Percentiles rank a stretch among this genome's conserved stretches.
Evolutionary conservation across 64 coral and sea anemone species (phyloP).

Genomic region (Anthopleura sola): DNA sequence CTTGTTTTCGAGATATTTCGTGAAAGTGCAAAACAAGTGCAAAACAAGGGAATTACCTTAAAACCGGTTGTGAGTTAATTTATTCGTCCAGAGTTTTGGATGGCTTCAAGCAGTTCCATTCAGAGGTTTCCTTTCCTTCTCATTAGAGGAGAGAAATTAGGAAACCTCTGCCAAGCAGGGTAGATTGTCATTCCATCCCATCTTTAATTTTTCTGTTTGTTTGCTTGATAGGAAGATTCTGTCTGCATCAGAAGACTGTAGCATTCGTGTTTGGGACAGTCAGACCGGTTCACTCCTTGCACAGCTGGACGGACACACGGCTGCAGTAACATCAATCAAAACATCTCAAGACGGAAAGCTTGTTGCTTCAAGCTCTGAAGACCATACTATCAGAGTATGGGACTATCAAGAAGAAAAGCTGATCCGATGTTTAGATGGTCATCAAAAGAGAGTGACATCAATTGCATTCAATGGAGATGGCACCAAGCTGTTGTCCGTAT

Average conservation of each 20-base stretch:
- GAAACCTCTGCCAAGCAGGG: too few relatives aligned
- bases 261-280: conserved; percentile 54
- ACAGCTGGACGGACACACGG: conserved; percentile 47
- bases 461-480: conserved; percentile 38
- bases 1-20: too few relatives aligned
- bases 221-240: conserved; percentile 27
- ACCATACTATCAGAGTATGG: conserved; percentile 40
- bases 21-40: too few relatives aligned
- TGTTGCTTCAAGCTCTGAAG: conserved; percentile 38
- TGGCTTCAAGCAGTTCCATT: too few relatives aligned
- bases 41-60: too few relatives aligned
- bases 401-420: conserved; percentile 5
- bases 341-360: conserved; percentile 32
- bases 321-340: conserved; percentile 35
- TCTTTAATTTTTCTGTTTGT: neutral
- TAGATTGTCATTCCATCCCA: too few relatives aligned
- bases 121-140: too few relatives aligned
- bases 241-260: conserved; percentile 46
- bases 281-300: conserved; percentile 39
- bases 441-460: conserved; percentile 44
- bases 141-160: too few relatives aligned
- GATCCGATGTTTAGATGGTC: conserved; percentile 11
- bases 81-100: too few relatives aligned
- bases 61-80: too few relatives aligned
- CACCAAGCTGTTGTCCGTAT: conserved; percentile 22